phyloP scores from a whole-genome alignment of 1,140 invertebrate genomes.

The Acromyrmex charruanus region DNA sequence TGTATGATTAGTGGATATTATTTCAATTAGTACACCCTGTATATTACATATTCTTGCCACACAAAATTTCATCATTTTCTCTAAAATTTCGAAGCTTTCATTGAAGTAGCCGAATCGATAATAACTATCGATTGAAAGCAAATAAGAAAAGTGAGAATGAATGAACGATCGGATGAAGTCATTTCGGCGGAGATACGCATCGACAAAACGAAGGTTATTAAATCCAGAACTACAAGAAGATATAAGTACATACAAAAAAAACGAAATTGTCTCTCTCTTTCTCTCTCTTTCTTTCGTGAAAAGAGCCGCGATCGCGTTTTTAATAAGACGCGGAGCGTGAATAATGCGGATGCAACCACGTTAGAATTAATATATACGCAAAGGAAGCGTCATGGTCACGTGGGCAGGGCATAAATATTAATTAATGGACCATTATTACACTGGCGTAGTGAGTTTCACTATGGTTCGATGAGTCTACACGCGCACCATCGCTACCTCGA shows the following conservation, averaged over 20 bases:
- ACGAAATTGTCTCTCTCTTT: neutral
- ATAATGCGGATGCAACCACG: conserved; percentile 42
- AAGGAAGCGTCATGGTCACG: conserved; percentile 76
- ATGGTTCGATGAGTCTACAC: conserved; percentile 68
- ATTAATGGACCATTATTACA: conserved; percentile 77
- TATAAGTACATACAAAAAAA: conserved; percentile 21
- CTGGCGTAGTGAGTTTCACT: conserved; percentile 50
- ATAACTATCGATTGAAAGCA: conserved; percentile 14
- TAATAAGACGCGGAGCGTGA: conserved; percentile 41
- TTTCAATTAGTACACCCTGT: neutral
- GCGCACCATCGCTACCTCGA: neutral
- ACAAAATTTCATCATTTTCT: neutral
- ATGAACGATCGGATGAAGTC: conserved; percentile 21
- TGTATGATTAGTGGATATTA: no score
- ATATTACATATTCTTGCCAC: neutral
- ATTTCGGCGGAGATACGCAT: conserved; percentile 36
- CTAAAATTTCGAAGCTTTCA: neutral
- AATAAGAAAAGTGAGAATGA: neutral
- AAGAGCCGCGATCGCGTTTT: conserved; percentile 11
- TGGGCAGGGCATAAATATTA: conserved; percentile 78
- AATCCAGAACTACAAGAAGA: conserved; percentile 2
- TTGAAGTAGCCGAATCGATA: conserved; percentile 12
- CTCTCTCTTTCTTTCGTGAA: neutral
- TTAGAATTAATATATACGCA: conserved; percentile 68
- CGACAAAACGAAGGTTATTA: conserved; percentile 59